phyloP scores from a whole-genome alignment of 1,140 invertebrate genomes.

The Diorhabda sublineata region DNA sequence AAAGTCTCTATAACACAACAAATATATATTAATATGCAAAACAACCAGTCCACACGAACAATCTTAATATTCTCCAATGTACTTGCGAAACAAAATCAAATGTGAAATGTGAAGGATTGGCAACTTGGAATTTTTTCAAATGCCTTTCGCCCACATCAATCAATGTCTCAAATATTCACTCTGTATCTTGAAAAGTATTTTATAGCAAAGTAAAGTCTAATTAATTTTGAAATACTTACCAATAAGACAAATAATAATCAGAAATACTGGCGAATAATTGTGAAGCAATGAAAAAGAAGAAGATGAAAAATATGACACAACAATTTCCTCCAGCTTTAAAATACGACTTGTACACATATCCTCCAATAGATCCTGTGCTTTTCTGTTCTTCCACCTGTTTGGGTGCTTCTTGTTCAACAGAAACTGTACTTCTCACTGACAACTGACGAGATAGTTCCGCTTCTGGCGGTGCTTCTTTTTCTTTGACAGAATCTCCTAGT shows the following conservation, averaged over 20 bases:
- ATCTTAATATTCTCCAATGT: too few relatives aligned
- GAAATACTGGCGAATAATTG: conserved; percentile 66
- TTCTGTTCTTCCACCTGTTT: conserved; percentile 47
- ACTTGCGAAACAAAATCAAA: too few relatives aligned
- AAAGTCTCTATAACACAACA: too few relatives aligned
- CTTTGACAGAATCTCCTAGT: conserved; percentile 46
- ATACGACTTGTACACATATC: conserved; percentile 64
- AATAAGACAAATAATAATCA: conserved; percentile 76
- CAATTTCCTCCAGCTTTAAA: conserved; percentile 64
- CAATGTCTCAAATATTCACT: too few relatives aligned
- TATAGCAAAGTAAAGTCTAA: too few relatives aligned
- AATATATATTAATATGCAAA: too few relatives aligned
- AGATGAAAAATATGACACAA: conserved; percentile 54
- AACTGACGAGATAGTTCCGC: conserved; percentile 36
- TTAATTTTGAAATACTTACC: conserved; percentile 50
- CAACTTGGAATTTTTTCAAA: too few relatives aligned
- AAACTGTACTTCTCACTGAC: conserved; percentile 37
- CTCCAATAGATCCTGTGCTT: conserved; percentile 49
- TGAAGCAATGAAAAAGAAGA: conserved; percentile 61
- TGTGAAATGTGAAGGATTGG: too few relatives aligned
- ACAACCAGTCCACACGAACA: too few relatives aligned
- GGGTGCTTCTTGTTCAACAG: conserved; percentile 34
- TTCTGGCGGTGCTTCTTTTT: conserved; percentile 44
- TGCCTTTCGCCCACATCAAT: too few relatives aligned
- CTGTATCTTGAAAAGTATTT: too few relatives aligned